Evolutionary conservation across 2,888 invertebrate species (phyloP), one percentile per base, ranked within the genome.

Genomic region (Lingula anatina): DNA sequence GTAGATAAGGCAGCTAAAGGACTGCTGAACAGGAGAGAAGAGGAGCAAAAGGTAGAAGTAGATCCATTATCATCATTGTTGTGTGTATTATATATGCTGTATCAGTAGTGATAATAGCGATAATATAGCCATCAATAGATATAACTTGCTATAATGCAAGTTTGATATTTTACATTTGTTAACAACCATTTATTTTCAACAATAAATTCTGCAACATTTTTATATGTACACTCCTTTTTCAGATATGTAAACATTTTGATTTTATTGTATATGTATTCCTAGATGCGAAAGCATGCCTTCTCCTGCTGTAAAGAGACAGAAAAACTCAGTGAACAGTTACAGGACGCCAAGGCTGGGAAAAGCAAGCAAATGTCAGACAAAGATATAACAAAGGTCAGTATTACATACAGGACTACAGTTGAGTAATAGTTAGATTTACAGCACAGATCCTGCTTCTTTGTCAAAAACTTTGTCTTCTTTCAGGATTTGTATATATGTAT

Each of bases 301-400:
- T 79, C 86, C 1, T 87, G 88, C 56, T 89, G 92, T 0, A 83
- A 92, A 49, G 93, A 94, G 65, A 90, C 92, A 72, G 94, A 95
- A 77, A 89, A 92, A 71, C 79, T 91, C 37, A 91, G 93, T 74
- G 93, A 93, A 47, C 56, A 64, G 40, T 45, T 66, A 38, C 57
- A 61, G 18, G 70, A 70, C 68, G 85, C 85, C 37, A 44, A 47
- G 21, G 74, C 64, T n/a, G 71, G 73, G 12, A 68, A 73, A 53
- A 68, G 69, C n/a, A 75, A 72, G 59, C 61, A 61, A 25, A 75
- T 31, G 31, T 12, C 81, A 21, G 83, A 83, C 57, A 84, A 83
- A 69, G 84, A 84, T 64, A 79, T 79, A 42, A 77, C 80, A 37
- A 84, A 84, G 78, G 83, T 83, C 68, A 54, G 55, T 31, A 12